Evolutionary conservation across 2,797 vertebrate genomes (phyloP).

Genomic region (Micromesistius poutassou): DNA sequence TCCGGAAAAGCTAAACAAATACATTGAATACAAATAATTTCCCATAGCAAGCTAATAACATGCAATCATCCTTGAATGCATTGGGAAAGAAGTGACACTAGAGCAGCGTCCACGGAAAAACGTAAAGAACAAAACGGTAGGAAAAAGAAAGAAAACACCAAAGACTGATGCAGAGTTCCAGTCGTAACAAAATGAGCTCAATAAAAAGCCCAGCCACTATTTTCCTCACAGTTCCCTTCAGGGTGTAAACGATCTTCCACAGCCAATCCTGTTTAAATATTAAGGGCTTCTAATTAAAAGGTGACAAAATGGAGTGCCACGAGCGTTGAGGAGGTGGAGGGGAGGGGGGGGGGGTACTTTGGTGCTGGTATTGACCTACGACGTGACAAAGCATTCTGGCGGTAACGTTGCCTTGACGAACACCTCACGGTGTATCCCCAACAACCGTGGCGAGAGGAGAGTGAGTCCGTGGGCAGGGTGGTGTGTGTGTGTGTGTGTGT

Average conservation of each 20-base stretch:
- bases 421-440: no score
- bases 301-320: constrained; percentile 56
- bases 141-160: background rate
- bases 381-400: background rate
- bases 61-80: background rate
- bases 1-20: background rate
- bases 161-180: constrained; percentile 17
- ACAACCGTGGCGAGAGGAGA: no score
- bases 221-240: constrained; percentile 28
- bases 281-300: constrained; percentile 69
- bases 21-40: no score
- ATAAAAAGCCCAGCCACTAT: constrained; percentile 32
- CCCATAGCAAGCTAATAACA: no score
- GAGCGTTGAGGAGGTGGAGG: constrained; percentile 45
- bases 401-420: background rate
- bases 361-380: constrained; percentile 30
- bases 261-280: constrained; percentile 68
- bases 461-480: no score
- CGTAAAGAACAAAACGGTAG: background rate
- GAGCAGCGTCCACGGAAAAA: no score
- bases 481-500: no score
- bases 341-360: no score
- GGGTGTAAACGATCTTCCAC: constrained; percentile 48
- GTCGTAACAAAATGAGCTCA: constrained; percentile 24
- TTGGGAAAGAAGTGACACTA: no score